Evolutionary conservation across 2,113 vertebrate genomes (phyloP), one percentile per base, ranked within the genome.

Genomic region (Archocentrus centrarchus): DNA sequence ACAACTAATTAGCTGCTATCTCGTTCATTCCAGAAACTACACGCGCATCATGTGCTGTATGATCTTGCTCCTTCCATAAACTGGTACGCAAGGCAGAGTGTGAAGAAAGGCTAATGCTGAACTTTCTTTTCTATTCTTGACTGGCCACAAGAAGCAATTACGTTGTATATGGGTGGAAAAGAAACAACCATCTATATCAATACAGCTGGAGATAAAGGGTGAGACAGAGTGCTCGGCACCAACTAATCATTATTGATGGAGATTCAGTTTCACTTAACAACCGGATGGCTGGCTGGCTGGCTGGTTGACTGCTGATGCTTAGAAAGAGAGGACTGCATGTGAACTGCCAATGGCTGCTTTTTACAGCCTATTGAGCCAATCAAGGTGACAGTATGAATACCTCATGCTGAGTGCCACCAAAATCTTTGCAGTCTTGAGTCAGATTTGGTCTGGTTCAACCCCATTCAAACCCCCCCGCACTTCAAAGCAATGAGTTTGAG

Each of bases 181-280:
- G 81, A 84, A 93, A 90, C 89, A 84, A 18, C 88, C 89, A 88
- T 92, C 85, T 89, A 82, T 92, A 91, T 91, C 88, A 88, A 94
- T 90, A 89, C 50, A 89, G 81, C 86, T 20, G 47, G 8, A 30
- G 85, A 88, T 83, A 64, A 68, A 68, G 86, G 85, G 81, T 83
- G 85, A 89, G 87, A 88, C 86, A 70, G 79, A 78, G 90, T 75
- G 79, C 84, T 89, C 11, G 35, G 62, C 88, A 81, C 61, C 35
- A 59, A 75, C 92, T 92, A 92, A 94, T 94, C 86, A 85, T 91
- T 94, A 93, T 92, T 90, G 90, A 94, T 94, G 92, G 86, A 84
- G 83, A 88, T 92, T 92, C 93, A 87, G 75, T 93, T 92, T 89
- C 86, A 88, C 87, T 91, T 89, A 82, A 83, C 82, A 39, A 37